Conservation (phyloP, 2,888 invertebrate genomes). For the Leucozona laternaria region DNA sequence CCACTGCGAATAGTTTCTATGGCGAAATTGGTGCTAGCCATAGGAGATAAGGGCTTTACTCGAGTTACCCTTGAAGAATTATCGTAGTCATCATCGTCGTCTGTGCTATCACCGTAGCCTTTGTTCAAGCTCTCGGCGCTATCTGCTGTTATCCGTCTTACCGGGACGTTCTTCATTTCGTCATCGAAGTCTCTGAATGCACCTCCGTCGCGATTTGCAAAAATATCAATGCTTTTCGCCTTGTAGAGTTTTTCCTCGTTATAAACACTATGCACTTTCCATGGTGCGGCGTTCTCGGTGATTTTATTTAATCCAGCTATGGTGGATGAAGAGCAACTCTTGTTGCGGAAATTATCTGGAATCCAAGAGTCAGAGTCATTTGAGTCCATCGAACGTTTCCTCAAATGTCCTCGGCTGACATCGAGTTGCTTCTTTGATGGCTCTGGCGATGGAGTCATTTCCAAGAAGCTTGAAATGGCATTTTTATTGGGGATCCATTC, state of each 20-base stretch:
- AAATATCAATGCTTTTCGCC: slow-evolving; percentile 82
- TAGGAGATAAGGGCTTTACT: slow-evolving; percentile 57
- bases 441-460: slow-evolving; percentile 76
- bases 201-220: slow-evolving; percentile 78
- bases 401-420: slow-evolving; percentile 66
- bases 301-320: slow-evolving; percentile 76
- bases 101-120: slow-evolving; percentile 77
- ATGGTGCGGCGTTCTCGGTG: slow-evolving; percentile 77
- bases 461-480: slow-evolving; percentile 78
- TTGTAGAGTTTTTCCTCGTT: slow-evolving; percentile 78
- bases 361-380: slow-evolving; percentile 79
- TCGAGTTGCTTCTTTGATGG: slow-evolving; percentile 39
- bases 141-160: slow-evolving; percentile 78
- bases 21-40: slow-evolving; percentile 25
- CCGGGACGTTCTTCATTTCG: slow-evolving; percentile 80
- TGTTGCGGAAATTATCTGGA: slow-evolving; percentile 76
- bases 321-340: slow-evolving; percentile 52
- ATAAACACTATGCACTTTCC: slow-evolving; percentile 76
- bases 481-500: slow-evolving; percentile 80
- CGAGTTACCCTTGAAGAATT: slow-evolving; percentile 77
- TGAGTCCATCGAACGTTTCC: slow-evolving; percentile 78
- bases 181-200: slow-evolving; percentile 82
- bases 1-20: slow-evolving; percentile 24
- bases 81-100: slow-evolving; percentile 78
- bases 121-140: slow-evolving; percentile 57